Conservation (phyloP, 2,797 vertebrate genomes). For the Sebastes elongatus region DNA sequence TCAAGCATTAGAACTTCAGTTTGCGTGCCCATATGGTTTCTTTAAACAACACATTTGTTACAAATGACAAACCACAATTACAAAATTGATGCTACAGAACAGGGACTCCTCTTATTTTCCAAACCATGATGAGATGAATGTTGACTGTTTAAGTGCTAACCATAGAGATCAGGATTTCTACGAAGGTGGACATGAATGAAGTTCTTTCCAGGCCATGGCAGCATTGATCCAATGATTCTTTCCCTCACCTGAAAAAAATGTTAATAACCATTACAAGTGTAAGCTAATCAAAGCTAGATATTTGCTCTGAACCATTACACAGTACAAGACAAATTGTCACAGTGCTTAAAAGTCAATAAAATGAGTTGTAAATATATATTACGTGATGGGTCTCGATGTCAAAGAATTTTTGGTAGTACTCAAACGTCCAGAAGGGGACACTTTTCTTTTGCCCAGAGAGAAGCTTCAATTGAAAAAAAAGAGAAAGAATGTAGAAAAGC, state of each 20-base stretch:
- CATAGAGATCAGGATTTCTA: slow-evolving; percentile 96
- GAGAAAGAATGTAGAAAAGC: not conserved
- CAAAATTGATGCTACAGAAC: not conserved
- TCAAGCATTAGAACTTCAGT: not conserved
- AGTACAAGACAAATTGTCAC: not conserved
- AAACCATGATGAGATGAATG: too few species aligned
- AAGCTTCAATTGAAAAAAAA: slow-evolving; percentile 78
- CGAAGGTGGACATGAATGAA: slow-evolving; percentile 92
- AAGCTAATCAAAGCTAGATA: not conserved
- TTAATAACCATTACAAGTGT: not conserved
- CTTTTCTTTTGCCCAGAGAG: slow-evolving; percentile 91
- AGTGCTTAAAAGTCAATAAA: not conserved
- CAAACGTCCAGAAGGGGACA: slow-evolving; percentile 96
- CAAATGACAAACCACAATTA: not conserved
- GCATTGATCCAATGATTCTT: slow-evolving; percentile 93
- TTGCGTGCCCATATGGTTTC: not conserved
- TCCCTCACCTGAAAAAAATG: slow-evolving; percentile 87
- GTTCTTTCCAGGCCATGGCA: slow-evolving; percentile 95
- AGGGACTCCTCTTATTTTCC: not conserved
- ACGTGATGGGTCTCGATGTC: slow-evolving; percentile 95
- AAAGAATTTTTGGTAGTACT: slow-evolving; percentile 96
- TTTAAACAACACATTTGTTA: not conserved
- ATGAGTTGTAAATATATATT: slow-evolving; percentile 24
- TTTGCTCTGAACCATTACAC: not conserved
- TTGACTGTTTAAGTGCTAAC: slow-evolving; percentile 71